Evolutionary conservation across 2,888 invertebrate species (phyloP).

Genomic region (Hirtodrosophila confusa): DNA sequence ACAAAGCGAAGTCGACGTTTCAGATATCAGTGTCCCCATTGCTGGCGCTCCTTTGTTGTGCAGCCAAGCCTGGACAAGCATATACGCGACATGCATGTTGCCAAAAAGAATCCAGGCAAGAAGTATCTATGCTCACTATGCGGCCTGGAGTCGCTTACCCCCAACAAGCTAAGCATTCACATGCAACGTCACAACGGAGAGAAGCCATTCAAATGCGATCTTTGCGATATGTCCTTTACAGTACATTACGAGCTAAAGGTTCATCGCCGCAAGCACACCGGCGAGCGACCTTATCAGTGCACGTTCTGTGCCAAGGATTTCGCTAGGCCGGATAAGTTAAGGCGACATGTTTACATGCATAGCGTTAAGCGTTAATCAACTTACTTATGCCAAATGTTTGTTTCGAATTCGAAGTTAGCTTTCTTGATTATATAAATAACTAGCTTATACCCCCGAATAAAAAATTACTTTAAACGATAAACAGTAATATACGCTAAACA

Average conservation of each 20-base stretch:
- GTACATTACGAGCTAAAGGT: slow-evolving; percentile 87
- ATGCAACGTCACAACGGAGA: slow-evolving; percentile 89
- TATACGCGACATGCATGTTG: slow-evolving; percentile 67
- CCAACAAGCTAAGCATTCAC: slow-evolving; percentile 87
- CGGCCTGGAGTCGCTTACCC: slow-evolving; percentile 86
- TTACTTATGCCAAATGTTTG: no score
- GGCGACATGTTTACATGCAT: slow-evolving; percentile 67
- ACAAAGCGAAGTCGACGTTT: slow-evolving; percentile 83
- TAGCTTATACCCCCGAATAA: no score
- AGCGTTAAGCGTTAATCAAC: slow-evolving; percentile 56
- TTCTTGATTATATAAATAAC: no score
- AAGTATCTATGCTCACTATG: slow-evolving; percentile 85
- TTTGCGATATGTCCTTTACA: slow-evolving; percentile 87
- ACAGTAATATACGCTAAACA: no score
- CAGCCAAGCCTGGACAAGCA: slow-evolving; percentile 71
- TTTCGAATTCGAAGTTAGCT: no score
- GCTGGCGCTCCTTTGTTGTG: slow-evolving; percentile 84
- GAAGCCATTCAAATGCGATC: slow-evolving; percentile 87
- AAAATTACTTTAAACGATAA: no score
- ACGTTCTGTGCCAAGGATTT: slow-evolving; percentile 85
- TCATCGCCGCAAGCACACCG: slow-evolving; percentile 87
- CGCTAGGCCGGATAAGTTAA: slow-evolving; percentile 85
- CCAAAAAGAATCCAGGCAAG: slow-evolving; percentile 65
- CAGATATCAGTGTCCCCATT: slow-evolving; percentile 87
- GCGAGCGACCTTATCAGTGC: slow-evolving; percentile 86